phyloP scores from a whole-genome alignment of 1,140 invertebrate genomes.

The Euura saliciscinereae region DNA sequence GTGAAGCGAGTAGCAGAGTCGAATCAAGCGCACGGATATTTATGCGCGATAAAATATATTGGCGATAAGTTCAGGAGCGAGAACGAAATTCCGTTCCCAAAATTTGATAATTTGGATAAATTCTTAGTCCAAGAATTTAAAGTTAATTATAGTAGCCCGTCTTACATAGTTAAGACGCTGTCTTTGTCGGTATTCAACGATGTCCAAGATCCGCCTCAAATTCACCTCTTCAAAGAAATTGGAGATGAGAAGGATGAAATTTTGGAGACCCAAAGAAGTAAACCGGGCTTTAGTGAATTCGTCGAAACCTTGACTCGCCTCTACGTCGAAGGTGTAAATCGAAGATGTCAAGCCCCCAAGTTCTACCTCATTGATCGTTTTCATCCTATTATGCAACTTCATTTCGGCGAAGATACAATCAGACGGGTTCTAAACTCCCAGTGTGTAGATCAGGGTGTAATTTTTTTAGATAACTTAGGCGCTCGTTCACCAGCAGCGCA shows the following conservation, averaged over 20 bases:
- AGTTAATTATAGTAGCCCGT: background rate
- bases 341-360: too few species aligned
- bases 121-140: too few species aligned
- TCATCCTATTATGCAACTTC: slow-evolving; percentile 20
- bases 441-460: slow-evolving; percentile 28
- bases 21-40: slow-evolving; percentile 40
- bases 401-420: slow-evolving; percentile 36
- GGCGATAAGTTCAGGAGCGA: slow-evolving; percentile 28
- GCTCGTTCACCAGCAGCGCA: background rate
- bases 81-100: slow-evolving; percentile 7
- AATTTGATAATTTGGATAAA: background rate
- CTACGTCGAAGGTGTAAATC: too few species aligned
- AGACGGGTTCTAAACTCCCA: slow-evolving; percentile 27
- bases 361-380: too few species aligned
- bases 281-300: background rate
- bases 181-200: background rate
- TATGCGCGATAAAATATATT: slow-evolving; percentile 33
- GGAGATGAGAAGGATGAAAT: slow-evolving; percentile 1
- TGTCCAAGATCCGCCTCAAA: background rate
- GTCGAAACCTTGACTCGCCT: too few species aligned
- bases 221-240: background rate
- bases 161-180: background rate
- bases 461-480: slow-evolving; percentile 28
- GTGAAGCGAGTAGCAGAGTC: slow-evolving; percentile 11
- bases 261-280: background rate